Evolutionary conservation across 2,888 invertebrate species (phyloP), one percentile per base, ranked within the genome.

Genomic region (Gandaritis pyraliata): DNA sequence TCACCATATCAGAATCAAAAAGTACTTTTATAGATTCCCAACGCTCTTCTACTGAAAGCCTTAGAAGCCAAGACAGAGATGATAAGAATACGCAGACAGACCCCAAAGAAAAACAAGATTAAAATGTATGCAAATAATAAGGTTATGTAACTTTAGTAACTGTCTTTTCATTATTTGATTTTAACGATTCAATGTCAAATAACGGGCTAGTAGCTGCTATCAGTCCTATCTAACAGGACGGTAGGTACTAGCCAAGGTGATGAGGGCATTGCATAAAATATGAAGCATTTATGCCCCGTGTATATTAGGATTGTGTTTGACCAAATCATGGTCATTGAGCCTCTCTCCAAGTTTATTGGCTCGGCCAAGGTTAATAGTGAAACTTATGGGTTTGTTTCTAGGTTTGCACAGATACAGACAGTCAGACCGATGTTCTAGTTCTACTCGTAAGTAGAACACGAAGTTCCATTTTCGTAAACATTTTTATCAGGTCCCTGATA

Each of bases 51-150:
- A 47, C 64, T 18, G 65, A 66, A 38, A 58, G 50, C 23, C 30
- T 55, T 12, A 61, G 6, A 4, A 16, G 7, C 60, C 30, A 52
- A 0, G 36, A 16, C 10, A 10, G n/a, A 13, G 38, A 52, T 41
- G 71, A 78, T 18, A 74, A 79, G 64, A 64, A 74, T 56, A 80
- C 80, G 4, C 81, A 86, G 67, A 78, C 78, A 0, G 33, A 59
- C 2, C 67, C 66, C 6, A 85, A 85, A 65, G 81, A 85, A 68
- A 85, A 85, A 70, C 78, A 82, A 74, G 85, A 86, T 61, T 85
- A 62, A 73, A 16, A 6, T 18, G n/a, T 51, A 30, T 15, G 23
- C 2, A 23, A 5, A 23, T 23, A 23, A 5, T 23, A 23, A 5
- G 23, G 23, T 23, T 6, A 23, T 23, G 6, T 23, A 23, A 23